These are phyloP conservation scores for Girardinus metallicus DNA, from an alignment of 2,797 vertebrate genomes.

Conservation along the genomic window DNA sequence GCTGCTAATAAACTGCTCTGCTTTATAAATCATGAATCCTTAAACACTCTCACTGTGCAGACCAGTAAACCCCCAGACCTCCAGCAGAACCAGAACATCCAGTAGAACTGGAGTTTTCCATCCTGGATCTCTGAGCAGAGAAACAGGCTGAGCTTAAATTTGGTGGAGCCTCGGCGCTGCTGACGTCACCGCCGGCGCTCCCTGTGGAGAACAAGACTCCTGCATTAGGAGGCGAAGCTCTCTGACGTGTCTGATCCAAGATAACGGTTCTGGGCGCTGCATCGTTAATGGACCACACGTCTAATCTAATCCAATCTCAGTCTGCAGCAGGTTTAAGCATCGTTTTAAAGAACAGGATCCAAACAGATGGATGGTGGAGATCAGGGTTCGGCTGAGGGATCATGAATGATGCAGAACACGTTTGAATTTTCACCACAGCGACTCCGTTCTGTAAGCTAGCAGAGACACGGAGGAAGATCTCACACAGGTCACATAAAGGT, in stretches of 20 bases:
- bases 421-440: not conserved
- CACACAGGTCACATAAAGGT: not conserved
- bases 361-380: not conserved
- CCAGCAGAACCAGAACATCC: constrained; percentile 15
- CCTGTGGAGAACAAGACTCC: constrained; percentile 30
- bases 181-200: constrained; percentile 5
- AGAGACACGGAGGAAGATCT: not conserved
- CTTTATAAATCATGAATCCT: not conserved
- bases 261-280: constrained; percentile 20
- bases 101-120: not conserved
- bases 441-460: not conserved
- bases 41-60: not conserved
- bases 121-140: not conserved
- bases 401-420: not conserved
- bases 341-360: not conserved
- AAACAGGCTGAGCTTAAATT: not conserved
- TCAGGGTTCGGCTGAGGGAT: not conserved
- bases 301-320: not conserved
- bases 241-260: constrained; percentile 42
- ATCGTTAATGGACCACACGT: constrained; percentile 21
- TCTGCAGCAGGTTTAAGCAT: not conserved
- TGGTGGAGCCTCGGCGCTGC: constrained; percentile 7
- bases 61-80: constrained; percentile 1
- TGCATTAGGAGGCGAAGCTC: constrained; percentile 47
- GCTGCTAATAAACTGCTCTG: not conserved